Evolutionary conservation across 2,797 vertebrate species (phyloP), one percentile per base, ranked within the genome.

Genomic region (Falco concolor): DNA sequence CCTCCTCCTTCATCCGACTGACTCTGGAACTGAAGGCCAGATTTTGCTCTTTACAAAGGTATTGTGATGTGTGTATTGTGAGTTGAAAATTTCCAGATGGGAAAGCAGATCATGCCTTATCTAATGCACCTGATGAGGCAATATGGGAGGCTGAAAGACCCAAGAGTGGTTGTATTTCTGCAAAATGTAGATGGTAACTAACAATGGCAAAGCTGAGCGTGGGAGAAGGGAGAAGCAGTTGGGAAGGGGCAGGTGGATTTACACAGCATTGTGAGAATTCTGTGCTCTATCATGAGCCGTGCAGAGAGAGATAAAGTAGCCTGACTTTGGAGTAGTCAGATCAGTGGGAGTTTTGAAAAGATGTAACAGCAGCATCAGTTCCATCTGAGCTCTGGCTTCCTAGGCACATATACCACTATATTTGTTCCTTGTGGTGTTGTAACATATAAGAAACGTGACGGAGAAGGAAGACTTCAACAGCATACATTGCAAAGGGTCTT

Each of bases 11-110:
- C 97, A 99, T 98, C 96, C 97, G 64, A 57, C 96, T 99, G 95
- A 98, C 98, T 13, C 83, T 99, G 97, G 98, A 99, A 91, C 98
- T 99, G 97, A 99, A 99, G 98, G 98, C 98, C 93, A 97, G 98
- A 70, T 98, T 99, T 97, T 99, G 99, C 98, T 97, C 97, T 60
- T 97, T 98, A 95, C 98, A 98, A 97, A 99, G 99, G 99, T 99
- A 98, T 84, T 61, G 60, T 83, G 49, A 56, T 27, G 7, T 19
- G n/a, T 57, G 32, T 50, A 23, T 36, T 91, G 44, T 36, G 60
- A 92, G 57, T 73, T 2, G 61, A 60, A 67, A 40, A 34, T 52
- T 72, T 92, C 50, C 34, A 52, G 25, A 52, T 70, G 53, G 38
- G 28, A 81, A 92, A 77, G 81, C 57, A 90, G 80, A 84, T 91